Evolutionary conservation across 53 echinoderm and acorn worm species (phyloP).

Genomic region (Actinopyga echinites): DNA sequence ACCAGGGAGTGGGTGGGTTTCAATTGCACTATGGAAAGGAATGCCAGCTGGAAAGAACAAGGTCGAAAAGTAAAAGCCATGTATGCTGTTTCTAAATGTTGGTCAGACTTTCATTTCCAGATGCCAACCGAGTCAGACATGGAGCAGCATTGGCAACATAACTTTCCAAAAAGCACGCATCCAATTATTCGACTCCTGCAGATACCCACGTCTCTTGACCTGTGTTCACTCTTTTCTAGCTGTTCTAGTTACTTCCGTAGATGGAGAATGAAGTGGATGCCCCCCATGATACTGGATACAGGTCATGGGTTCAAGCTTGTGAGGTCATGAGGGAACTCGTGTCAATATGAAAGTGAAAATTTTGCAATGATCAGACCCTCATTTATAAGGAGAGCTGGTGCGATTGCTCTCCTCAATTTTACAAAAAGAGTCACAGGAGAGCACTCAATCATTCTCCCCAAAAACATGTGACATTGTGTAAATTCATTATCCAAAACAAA

Average conservation of each 20-base stretch:
- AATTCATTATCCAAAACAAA: no score
- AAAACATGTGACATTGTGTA: no score
- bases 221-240: constrained; percentile 54
- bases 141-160: constrained; percentile 90
- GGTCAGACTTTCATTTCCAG: constrained; percentile 92
- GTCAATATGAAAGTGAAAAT: no score
- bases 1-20: constrained; percentile 93
- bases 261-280: constrained; percentile 95
- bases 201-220: constrained; percentile 68
- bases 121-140: constrained; percentile 87
- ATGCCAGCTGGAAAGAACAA: constrained; percentile 75
- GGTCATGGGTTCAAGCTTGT: constrained; percentile 97
- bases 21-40: constrained; percentile 74
- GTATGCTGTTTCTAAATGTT: constrained; percentile 74
- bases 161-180: constrained; percentile 82
- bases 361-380: no score
- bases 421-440: no score
- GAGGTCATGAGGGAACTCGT: constrained; percentile 58
- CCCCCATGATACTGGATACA: constrained; percentile 82
- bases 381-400: no score
- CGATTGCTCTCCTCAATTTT: no score
- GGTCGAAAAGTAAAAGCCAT: constrained; percentile 74
- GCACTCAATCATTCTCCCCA: no score
- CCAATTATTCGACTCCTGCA: constrained; percentile 76
- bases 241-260: constrained; percentile 75